Base-by-base conservation (phyloP, 2,113 vertebrate species). In the Sakesphorus luctuosus region DNA sequence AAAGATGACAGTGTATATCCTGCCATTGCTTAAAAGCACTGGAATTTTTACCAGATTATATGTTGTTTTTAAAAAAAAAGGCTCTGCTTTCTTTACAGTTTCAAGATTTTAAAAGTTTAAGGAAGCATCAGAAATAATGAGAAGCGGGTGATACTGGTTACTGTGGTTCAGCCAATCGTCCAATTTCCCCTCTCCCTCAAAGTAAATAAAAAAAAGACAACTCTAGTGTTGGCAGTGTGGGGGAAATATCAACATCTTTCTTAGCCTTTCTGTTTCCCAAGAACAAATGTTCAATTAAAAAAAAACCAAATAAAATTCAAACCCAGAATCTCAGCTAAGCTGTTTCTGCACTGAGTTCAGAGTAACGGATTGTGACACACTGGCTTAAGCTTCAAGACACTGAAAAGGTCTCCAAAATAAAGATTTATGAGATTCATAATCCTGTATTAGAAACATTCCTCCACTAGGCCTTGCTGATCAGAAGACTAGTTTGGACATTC, bases 121-220 rank as follows among this genome's bases (percentile, higher is more conserved):
- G 65, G 94, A 93, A 88, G 87, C 77, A 89, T 35, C 87, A 76
- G 47, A 65, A 87, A 83, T 83, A 90, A 87, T 35, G 76, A 86
- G 61, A 93, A 97, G 65, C 7, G 4, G 77, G 62, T 72, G 66
- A 62, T 3, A 12, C 63, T 78, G 80, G 78, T 89, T 84, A 72
- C 84, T 92, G 87, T 35, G 86, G 85, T 62, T 87, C 69, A 89
- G 78, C 21, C 94, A 86, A 75, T 38, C 76, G 78, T 73, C 90
- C 86, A 62, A 69, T 82, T 96, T 78, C 49, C 52, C 71, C 55
- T 25, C 75, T 65, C 74, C 91, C 86, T 94, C 49, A 79, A 83
- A 87, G 36, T 61, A 91, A 97, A 96, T 90, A 94, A 94, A 97
- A 97, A 97, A 93, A 78, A 94, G 84, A 84, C 75, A 92, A 74